phyloP scores from a whole-genome alignment of 1,140 invertebrate species.

The Eurosta solidaginis region DNA sequence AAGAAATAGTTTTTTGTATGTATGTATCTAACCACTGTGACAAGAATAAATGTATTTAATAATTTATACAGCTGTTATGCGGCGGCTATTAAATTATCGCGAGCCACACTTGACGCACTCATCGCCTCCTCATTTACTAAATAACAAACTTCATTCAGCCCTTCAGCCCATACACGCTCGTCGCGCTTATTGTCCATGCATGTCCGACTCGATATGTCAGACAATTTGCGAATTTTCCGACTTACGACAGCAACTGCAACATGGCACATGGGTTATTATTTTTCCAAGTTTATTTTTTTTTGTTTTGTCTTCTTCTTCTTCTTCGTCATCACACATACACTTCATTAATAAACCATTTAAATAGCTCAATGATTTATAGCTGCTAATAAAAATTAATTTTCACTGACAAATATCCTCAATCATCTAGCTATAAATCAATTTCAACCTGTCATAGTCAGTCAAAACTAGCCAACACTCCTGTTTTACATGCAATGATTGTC shows the following conservation, averaged over 20 bases:
- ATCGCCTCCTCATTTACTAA: not conserved
- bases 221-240: not conserved
- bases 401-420: constrained; percentile 28
- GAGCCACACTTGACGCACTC: not conserved
- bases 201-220: constrained; percentile 12
- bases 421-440: constrained; percentile 26
- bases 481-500: no score
- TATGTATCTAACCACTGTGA: no score
- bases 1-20: no score
- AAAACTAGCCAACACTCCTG: no score
- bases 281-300: not conserved
- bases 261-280: not conserved
- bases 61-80: constrained; percentile 3
- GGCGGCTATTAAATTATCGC: not conserved
- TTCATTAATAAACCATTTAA: constrained; percentile 25
- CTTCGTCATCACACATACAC: not conserved
- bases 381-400: constrained; percentile 27
- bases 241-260: not conserved
- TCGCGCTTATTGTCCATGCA: not conserved
- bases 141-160: constrained; percentile 9
- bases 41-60: no score
- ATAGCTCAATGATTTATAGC: constrained; percentile 24
- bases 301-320: not conserved
- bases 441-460: constrained; percentile 21
- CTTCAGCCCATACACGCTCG: no score